phyloP scores from a whole-genome alignment of 1,140 invertebrate genomes.

The Frieseomelitta varia region DNA sequence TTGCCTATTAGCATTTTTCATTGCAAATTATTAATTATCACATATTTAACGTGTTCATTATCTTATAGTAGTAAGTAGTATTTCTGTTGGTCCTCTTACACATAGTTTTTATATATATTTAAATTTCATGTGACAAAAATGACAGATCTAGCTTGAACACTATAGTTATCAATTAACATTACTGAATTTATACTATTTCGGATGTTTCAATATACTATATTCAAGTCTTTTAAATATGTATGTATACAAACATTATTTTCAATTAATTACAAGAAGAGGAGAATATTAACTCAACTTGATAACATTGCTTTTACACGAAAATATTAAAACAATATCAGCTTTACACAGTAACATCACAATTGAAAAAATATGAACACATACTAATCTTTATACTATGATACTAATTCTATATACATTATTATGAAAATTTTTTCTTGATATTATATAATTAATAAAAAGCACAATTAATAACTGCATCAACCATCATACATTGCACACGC shows the following conservation, averaged over 20 bases:
- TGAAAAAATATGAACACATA: slow-evolving; percentile 46
- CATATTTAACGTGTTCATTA: neutral
- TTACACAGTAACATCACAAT: slow-evolving; percentile 37
- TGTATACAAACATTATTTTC: slow-evolving; percentile 19
- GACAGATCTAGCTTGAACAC: neutral
- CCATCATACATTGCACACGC: neutral
- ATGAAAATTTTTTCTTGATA: slow-evolving; percentile 13
- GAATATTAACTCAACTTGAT: slow-evolving; percentile 28
- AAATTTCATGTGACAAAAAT: slow-evolving; percentile 30
- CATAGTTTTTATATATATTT: slow-evolving; percentile 17
- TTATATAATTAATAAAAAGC: neutral
- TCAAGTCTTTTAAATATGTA: slow-evolving; percentile 29
- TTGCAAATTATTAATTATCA: slow-evolving; percentile 10
- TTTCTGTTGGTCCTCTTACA: slow-evolving; percentile 55
- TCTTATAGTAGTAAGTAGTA: neutral
- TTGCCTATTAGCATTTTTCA: neutral
- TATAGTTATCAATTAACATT: slow-evolving; percentile 24
- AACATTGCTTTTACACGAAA: slow-evolving; percentile 25
- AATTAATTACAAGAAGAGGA: slow-evolving; percentile 1
- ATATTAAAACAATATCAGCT: slow-evolving; percentile 31
- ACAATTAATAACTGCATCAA: slow-evolving; percentile 14
- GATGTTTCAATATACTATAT: slow-evolving; percentile 15
- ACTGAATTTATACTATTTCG: slow-evolving; percentile 17
- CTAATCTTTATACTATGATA: slow-evolving; percentile 18
- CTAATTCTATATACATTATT: neutral